Evolutionary conservation across 2,797 vertebrate species (phyloP), one percentile per base, ranked within the genome.

Genomic region (Bryconaethiops microstoma): DNA sequence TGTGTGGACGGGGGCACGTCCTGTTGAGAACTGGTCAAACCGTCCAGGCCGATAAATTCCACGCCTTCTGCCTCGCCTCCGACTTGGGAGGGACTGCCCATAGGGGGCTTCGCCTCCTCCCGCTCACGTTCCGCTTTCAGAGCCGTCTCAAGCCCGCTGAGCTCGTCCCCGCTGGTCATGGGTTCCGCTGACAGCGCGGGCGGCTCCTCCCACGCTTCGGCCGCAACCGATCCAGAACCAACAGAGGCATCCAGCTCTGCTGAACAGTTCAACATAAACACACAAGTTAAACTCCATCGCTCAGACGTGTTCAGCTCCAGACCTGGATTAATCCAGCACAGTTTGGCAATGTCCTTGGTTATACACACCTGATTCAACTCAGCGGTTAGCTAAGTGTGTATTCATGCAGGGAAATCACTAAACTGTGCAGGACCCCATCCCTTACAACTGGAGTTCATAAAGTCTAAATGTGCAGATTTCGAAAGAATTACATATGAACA

Each of bases 1-100:
- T 74, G 72, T 23, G 50, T 76, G 0, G 79, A 76, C 4, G 79
- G 29, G 0, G 83, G 74, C 65, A 77, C 89, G 0, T 92, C 92
- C 86, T 94, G 93, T 83, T 94, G 93, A 17, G 86, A 86, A 77
- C 87, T 89, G 72, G 85, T 87, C 89, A 95, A 85, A 45, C 94
- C 94, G 17, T 95, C 94, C 0, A 95, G 91, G 40, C 94, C 94
- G 0, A 95, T 95, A 89, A 94, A 95, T 65, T 90, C 85, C 25
- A 88, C 83, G 54, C 84, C 86, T 48, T 72, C 80, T 3, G 63
- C 79, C 14, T 16, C 80, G 63, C 86, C 86, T 0, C 83, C 74
- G 45, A 76, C 29, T 2, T 40, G 74, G 5, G 85, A 74, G 2
- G 63, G 57, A 54, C 62, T 85, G 1, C 65, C 67, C 23, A 81